These are phyloP conservation scores for Trachymyrmex cornetzi DNA, from an alignment of 1,140 invertebrate species.

Conservation along the genomic window DNA sequence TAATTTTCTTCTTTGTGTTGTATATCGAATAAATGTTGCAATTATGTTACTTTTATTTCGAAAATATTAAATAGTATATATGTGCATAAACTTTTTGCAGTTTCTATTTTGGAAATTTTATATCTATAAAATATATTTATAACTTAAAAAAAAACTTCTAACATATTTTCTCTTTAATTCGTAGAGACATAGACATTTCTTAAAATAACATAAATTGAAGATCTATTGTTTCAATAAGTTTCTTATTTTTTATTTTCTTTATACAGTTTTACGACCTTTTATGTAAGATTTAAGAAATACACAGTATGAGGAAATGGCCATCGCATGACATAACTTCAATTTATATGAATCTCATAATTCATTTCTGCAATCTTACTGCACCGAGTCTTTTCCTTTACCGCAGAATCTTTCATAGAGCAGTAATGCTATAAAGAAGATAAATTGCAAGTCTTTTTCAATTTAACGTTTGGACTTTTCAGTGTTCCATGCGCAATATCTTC, in stretches of 20 bases:
- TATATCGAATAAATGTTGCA: neutral
- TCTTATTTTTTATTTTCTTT: neutral
- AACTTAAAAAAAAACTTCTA: neutral
- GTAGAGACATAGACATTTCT: neutral
- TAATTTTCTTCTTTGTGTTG: neutral
- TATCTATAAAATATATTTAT: neutral
- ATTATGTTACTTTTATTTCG: neutral
- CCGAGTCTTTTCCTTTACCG: constrained; percentile 23
- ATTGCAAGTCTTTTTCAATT: constrained; percentile 56
- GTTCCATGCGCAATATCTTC: constrained; percentile 37
- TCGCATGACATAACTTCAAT: neutral
- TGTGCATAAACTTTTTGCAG: neutral
- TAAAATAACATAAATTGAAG: neutral
- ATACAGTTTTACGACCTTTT: neutral
- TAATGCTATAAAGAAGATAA: constrained; percentile 43
- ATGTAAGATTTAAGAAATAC: neutral
- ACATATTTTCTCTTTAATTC: neutral
- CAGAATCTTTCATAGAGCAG: constrained; percentile 33
- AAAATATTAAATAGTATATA: neutral
- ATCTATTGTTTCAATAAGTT: neutral
- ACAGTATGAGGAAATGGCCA: neutral
- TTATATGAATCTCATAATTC: constrained; percentile 22
- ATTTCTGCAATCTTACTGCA: constrained; percentile 21
- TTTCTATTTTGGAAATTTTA: neutral
- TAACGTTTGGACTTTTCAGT: constrained; percentile 32